Evolutionary conservation across 92 coral and sea anemone species (phyloP).

Genomic region (Epizoanthus stellaris): DNA sequence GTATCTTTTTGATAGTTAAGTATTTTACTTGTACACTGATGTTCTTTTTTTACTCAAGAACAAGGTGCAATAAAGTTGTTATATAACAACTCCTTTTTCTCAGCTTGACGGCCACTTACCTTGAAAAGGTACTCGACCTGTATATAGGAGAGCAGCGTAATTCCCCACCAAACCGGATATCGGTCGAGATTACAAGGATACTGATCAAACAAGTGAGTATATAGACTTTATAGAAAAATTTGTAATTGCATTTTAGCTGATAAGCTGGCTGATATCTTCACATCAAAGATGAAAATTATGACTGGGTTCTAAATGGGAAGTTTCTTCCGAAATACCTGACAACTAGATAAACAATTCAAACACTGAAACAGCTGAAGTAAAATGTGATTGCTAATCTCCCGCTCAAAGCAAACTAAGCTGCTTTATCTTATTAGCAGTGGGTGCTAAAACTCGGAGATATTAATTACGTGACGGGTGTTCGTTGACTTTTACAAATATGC

Average conservation of each 20-base stretch:
- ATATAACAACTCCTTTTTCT: background rate
- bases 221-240: background rate
- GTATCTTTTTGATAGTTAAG: too few species aligned
- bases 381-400: background rate
- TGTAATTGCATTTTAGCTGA: background rate
- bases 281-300: background rate
- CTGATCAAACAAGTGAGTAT: background rate
- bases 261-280: background rate
- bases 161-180: background rate
- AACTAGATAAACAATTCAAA: background rate
- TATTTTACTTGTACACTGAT: too few species aligned
- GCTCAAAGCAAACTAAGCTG: background rate
- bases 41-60: too few species aligned
- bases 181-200: background rate
- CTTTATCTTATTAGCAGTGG: background rate
- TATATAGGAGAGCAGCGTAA: background rate
- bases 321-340: background rate
- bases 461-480: background rate
- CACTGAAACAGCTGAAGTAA: background rate
- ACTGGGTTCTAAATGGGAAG: background rate
- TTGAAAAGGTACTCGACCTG: background rate
- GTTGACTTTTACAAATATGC: conserved; percentile 15
- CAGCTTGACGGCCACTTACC: background rate
- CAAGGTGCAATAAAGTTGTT: too few species aligned
- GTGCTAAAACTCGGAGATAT: background rate